Conservation (phyloP, 2,888 invertebrate species). For the Entomobrya multifasciata region DNA sequence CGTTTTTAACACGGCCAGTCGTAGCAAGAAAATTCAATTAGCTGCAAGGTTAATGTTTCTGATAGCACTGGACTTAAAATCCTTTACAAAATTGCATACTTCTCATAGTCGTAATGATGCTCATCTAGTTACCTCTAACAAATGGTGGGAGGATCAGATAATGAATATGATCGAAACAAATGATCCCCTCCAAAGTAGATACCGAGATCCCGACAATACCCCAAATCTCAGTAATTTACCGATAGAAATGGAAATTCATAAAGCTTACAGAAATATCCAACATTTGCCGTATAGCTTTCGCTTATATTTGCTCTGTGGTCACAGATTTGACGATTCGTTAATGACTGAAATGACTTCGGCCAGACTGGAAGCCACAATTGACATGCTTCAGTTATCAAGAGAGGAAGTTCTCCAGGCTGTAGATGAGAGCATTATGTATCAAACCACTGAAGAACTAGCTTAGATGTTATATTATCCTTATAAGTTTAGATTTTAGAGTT, state of each 20-base stretch:
- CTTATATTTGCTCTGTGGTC: background rate
- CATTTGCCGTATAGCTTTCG: background rate
- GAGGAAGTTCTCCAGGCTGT: background rate
- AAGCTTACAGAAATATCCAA: background rate
- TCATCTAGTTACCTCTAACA: background rate
- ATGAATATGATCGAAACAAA: background rate
- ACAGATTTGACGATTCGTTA: background rate
- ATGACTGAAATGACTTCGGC: conserved; percentile 25
- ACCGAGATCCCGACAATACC: background rate
- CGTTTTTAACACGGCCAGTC: background rate
- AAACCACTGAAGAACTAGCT: no score
- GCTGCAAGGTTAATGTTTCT: conserved; percentile 8
- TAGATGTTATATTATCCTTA: no score
- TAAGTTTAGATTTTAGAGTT: no score
- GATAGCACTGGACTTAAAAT: background rate
- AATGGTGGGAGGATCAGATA: conserved; percentile 26
- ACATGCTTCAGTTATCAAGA: conserved; percentile 9
- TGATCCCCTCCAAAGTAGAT: background rate
- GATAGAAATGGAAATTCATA: background rate
- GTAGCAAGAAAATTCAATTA: background rate
- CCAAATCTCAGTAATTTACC: background rate
- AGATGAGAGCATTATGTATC: background rate
- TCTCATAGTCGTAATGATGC: background rate
- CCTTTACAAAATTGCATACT: background rate
- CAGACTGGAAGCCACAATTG: conserved; percentile 26